phyloP scores from a whole-genome alignment of 2,888 invertebrate genomes.

The Amphipyra berbera region DNA sequence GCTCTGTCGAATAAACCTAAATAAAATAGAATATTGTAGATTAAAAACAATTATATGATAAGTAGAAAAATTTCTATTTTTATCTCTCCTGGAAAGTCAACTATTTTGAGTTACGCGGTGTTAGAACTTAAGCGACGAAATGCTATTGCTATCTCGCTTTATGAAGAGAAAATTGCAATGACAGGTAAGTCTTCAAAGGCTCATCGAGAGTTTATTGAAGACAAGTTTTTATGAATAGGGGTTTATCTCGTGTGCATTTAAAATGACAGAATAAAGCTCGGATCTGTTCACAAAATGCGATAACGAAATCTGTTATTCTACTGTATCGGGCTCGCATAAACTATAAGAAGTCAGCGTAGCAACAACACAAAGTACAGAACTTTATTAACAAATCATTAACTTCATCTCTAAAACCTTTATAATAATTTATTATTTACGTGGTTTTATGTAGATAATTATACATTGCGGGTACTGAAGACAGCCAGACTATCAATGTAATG shows the following conservation, averaged over 20 bases:
- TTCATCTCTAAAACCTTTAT: conserved; percentile 16
- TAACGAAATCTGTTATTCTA: neutral
- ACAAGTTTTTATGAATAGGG: conserved; percentile 35
- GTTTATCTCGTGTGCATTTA: conserved; percentile 20
- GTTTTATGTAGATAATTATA: conserved; percentile 29
- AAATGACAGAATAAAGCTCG: conserved; percentile 15
- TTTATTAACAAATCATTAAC: conserved; percentile 1
- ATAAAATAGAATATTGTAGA: too few species aligned
- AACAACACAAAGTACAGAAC: conserved; percentile 4
- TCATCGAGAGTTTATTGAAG: conserved; percentile 31
- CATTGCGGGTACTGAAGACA: conserved; percentile 26
- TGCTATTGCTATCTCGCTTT: conserved; percentile 26
- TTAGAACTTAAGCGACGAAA: too few species aligned
- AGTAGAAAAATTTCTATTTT: too few species aligned
- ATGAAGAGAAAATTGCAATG: conserved; percentile 29
- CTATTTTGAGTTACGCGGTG: too few species aligned
- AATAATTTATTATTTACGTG: conserved; percentile 32
- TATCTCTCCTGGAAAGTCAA: too few species aligned
- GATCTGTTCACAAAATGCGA: conserved; percentile 5
- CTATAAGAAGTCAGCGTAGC: neutral
- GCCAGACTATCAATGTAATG: conserved; percentile 20
- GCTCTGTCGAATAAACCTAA: too few species aligned
- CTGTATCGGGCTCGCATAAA: conserved; percentile 1
- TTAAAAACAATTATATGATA: too few species aligned
- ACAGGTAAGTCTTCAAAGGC: conserved; percentile 21